Evolutionary conservation across 2,797 vertebrate species (phyloP).

Genomic region (Crocodylus rhombifer): DNA sequence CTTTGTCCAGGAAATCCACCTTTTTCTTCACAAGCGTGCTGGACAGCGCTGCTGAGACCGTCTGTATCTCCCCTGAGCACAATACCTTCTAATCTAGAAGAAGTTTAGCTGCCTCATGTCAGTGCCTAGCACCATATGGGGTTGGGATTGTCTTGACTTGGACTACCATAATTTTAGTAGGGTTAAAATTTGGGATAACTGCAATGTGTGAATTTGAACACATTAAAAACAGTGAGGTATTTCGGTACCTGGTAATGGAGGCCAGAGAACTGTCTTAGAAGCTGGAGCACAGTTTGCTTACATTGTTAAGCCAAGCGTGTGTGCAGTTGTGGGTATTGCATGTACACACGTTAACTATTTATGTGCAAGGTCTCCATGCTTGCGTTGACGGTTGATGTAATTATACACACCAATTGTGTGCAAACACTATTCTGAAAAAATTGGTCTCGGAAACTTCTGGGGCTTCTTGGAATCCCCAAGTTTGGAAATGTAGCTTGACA

Average conservation of each 20-base stretch:
- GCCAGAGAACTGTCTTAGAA: neutral
- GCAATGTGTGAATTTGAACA: neutral
- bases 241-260: too few species aligned
- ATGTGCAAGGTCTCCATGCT: rapidly evolving
- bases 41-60: too few species aligned
- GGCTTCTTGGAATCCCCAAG: neutral
- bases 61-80: too few species aligned
- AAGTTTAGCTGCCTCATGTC: too few species aligned
- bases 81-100: too few species aligned
- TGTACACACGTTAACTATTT: rapidly evolving
- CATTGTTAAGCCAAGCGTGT: neutral
- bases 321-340: rapidly evolving
- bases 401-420: rapidly evolving
- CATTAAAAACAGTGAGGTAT: neutral
- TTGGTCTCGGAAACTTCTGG: neutral
- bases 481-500: neutral
- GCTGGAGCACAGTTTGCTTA: neutral
- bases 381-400: rapidly evolving
- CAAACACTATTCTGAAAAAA: neutral
- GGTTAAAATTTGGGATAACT: neutral
- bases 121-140: too few species aligned
- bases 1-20: too few species aligned
- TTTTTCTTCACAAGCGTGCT: too few species aligned
- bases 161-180: too few species aligned
- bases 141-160: too few species aligned